These are phyloP conservation scores for Mustela nigripes DNA, from an alignment of 2,113 vertebrate species.

Conservation along the genomic window DNA sequence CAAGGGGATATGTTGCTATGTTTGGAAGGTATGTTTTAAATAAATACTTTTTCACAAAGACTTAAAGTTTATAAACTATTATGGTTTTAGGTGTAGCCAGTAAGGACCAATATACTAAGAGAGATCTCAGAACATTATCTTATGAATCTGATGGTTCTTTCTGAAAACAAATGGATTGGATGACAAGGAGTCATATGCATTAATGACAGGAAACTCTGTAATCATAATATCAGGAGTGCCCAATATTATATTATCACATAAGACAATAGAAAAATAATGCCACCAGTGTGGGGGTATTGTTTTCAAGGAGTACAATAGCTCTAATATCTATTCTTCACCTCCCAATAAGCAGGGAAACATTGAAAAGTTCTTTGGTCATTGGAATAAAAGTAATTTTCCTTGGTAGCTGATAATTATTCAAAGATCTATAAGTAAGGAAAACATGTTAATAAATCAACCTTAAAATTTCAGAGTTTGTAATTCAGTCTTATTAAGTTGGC, in stretches of 20 bases:
- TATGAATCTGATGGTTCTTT: not conserved
- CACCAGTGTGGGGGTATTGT: not conserved
- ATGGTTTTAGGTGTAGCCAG: not conserved
- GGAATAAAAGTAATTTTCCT: not conserved
- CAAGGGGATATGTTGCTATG: not conserved
- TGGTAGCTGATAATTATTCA: not conserved
- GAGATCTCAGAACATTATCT: not conserved
- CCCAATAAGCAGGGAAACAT: not conserved
- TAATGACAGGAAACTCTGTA: not conserved
- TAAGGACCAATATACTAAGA: not conserved
- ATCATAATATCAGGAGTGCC: not conserved
- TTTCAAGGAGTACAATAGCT: not conserved
- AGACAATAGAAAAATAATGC: not conserved
- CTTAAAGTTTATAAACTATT: slow-evolving; percentile 10
- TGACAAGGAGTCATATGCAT: not conserved
- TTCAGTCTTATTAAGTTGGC: not conserved
- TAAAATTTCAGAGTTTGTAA: not conserved
- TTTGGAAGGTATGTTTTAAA: not conserved
- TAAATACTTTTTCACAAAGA: not conserved
- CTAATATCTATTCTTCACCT: not conserved
- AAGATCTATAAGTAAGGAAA: not conserved
- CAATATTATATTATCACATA: not conserved
- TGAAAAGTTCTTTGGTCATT: not conserved
- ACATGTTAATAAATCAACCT: not conserved
- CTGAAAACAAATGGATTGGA: not conserved